These are phyloP conservation scores for Pelusios castaneus DNA, from an alignment of 2,113 vertebrate genomes.

Conservation along the genomic window DNA sequence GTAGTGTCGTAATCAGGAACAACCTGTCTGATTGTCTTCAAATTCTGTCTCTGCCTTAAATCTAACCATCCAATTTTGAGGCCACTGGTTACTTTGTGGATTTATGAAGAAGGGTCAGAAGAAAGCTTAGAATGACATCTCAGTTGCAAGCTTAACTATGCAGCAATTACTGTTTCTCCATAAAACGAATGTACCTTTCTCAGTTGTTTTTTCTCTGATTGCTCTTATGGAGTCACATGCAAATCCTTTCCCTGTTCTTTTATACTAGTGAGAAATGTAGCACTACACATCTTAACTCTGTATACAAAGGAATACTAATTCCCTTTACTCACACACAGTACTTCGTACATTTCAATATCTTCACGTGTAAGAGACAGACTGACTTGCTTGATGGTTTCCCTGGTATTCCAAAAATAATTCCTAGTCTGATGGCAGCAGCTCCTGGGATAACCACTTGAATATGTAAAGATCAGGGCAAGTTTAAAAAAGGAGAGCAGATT, in stretches of 20 bases:
- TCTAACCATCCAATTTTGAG: no score
- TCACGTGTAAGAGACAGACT: not conserved
- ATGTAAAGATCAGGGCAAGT: no score
- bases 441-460: no score
- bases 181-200: not conserved
- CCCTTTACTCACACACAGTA: no score
- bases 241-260: no score
- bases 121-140: not conserved
- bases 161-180: no score
- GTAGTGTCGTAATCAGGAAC: not conserved
- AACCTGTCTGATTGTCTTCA: not conserved
- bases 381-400: not conserved
- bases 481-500: no score
- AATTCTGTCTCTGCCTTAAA: not conserved
- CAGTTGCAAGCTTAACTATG: no score
- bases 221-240: no score
- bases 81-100: no score
- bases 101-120: not conserved
- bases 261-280: no score
- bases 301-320: not conserved
- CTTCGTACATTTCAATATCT: not conserved
- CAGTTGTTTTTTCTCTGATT: not conserved
- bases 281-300: not conserved
- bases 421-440: not conserved
- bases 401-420: conserved; percentile 20